Evolutionary conservation across 2,888 invertebrate species (phyloP), one percentile per base, ranked within the genome.

Genomic region (Caenorhabditis sp.): DNA sequence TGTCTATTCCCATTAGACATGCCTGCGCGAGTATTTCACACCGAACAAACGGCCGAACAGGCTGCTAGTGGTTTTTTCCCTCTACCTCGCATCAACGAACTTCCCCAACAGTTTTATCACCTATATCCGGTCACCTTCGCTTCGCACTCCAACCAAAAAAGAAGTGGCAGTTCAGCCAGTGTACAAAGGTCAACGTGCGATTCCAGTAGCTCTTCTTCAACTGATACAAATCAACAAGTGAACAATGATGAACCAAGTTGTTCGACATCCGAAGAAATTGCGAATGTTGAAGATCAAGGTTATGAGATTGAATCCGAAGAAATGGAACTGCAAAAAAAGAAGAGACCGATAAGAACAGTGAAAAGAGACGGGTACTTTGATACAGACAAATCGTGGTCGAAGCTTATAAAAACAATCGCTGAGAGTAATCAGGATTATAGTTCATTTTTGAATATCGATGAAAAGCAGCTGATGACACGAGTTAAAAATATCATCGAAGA

Each of bases 1-100:
- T 86, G 86, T 69, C 59, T 63, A 21, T 86, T 84, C 51, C 86
- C 86, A 6, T 63, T 84, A 36, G 79, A 81, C 50, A 79, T 86
- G 78, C 86, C 86, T 3, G 58, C 78, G 3, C 73, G 83, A 4
- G 78, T 86, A 37, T 86, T 77, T 59, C 82, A 84, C 77, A 77
- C 81, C 21, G 71, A 60, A 8, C 75, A 84, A 57, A 77, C 76
- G 6, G 50, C 77, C 1, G 66, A 73, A 1, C 78, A 86, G 21
- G 75, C 68, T 12, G 54, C 63, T 19, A 63, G 75, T 24, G 76
- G 77, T 19, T 64, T 65, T 26, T 66, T 80, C 19, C 86, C 86
- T 0, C 69, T 77, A 24, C 86, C 86, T 0, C 69, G 78, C 14
- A 69, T 84, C 10, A 54, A 73, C 12, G 31, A 68, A n/a, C 58